Percentiles rank a stretch among this genome's conserved stretches.
phyloP scores from a whole-genome alignment of 1,140 invertebrate species.

The Babylonia areolata region DNA sequence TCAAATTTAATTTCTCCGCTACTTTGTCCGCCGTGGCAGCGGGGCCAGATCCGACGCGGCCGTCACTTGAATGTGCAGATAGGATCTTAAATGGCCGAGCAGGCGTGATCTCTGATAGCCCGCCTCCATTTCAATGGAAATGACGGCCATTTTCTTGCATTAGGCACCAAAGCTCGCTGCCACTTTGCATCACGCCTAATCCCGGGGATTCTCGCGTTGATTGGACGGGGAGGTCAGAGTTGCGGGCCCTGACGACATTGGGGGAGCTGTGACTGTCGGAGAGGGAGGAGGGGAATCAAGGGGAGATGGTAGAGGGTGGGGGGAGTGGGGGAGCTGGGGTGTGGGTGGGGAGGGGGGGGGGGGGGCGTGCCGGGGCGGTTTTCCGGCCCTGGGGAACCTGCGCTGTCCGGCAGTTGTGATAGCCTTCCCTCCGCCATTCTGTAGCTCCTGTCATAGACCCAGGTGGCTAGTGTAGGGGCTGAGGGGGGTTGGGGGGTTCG shows the following conservation, averaged over 20 bases:
- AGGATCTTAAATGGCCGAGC: constrained; percentile 42
- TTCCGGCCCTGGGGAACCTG: not conserved
- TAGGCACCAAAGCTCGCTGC: constrained; percentile 43
- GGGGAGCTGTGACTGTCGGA: not conserved
- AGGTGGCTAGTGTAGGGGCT: no score
- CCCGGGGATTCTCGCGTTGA: constrained; percentile 42
- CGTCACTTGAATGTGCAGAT: constrained; percentile 40
- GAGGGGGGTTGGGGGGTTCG: no score
- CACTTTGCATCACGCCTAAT: constrained; percentile 42
- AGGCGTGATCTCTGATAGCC: constrained; percentile 42
- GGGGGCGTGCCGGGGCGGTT: not conserved
- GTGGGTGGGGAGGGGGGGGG: no score
- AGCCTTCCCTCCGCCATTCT: not conserved
- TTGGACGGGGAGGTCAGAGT: constrained; percentile 39
- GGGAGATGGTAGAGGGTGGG: no score
- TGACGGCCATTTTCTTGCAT: constrained; percentile 44
- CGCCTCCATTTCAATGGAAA: constrained; percentile 43
- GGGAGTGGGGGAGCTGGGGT: no score
- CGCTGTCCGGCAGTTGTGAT: not conserved
- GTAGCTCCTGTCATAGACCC: not conserved
- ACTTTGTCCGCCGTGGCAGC: constrained; percentile 28
- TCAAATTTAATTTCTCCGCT: constrained; percentile 42
- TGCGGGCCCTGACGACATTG: constrained; percentile 34
- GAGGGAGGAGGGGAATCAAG: no score
- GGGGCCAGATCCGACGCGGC: not conserved